These are phyloP conservation scores for Poeciliopsis retropinna DNA, from an alignment of 2,113 vertebrate genomes.

Conservation along the genomic window DNA sequence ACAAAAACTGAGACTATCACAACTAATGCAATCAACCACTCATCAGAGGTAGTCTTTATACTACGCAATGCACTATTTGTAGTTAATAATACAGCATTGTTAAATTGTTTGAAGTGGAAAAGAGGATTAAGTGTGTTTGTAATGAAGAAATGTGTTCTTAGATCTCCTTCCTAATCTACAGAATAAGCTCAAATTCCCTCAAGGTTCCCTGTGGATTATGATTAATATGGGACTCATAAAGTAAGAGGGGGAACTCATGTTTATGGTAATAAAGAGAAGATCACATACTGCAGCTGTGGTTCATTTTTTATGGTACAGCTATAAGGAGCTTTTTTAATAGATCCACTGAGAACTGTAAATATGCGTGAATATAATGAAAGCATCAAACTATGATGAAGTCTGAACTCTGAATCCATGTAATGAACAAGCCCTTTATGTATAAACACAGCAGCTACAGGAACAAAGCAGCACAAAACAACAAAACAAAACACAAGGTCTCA, in stretches of 20 bases:
- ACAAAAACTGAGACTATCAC: background rate
- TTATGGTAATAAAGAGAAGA: background rate
- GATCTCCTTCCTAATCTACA: background rate
- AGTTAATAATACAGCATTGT: background rate
- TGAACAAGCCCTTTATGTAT: background rate
- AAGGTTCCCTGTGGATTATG: background rate
- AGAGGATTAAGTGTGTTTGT: background rate
- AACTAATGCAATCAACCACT: no score
- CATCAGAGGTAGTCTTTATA: no score
- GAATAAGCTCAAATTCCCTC: background rate
- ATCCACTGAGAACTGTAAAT: background rate
- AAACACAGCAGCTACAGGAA: background rate
- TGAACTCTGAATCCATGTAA: background rate
- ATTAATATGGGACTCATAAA: background rate
- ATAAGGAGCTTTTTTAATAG: conserved; percentile 2
- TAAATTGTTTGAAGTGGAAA: background rate
- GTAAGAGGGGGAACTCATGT: background rate
- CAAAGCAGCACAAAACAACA: background rate
- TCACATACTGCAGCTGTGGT: background rate
- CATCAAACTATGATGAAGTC: no score
- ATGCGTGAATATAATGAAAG: background rate
- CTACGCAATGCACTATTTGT: no score
- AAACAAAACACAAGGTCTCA: conserved; percentile 21
- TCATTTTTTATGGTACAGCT: background rate
- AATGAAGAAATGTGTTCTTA: background rate